Conservation (phyloP, 64 coral and sea anemone species). For the Actinia equina region DNA sequence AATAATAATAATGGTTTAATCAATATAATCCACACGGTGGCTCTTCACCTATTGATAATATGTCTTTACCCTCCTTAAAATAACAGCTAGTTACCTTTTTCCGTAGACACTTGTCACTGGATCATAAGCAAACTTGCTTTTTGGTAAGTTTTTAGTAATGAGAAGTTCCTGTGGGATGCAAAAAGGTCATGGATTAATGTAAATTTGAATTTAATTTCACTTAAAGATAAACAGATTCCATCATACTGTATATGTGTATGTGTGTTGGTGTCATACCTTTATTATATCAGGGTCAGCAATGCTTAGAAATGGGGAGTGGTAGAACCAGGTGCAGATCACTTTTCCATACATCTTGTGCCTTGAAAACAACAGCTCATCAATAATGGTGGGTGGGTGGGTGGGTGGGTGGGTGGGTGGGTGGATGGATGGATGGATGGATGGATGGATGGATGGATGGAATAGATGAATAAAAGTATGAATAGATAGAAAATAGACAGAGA, state of each 20-base stretch:
- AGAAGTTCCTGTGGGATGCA: constrained; percentile 18
- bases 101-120: constrained; percentile 5
- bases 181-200: not conserved
- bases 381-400: not conserved
- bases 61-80: no score
- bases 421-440: no score
- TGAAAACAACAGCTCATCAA: not conserved
- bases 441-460: no score
- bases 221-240: no score
- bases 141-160: constrained; percentile 36
- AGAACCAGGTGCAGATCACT: constrained; percentile 49
- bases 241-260: no score
- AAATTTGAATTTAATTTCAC: no score
- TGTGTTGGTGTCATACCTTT: not conserved
- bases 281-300: constrained; percentile 1
- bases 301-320: constrained; percentile 19
- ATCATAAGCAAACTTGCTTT: constrained; percentile 10
- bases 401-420: no score
- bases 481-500: no score
- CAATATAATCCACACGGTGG: no score
- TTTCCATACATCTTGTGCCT: constrained; percentile 54
- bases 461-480: no score
- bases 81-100: constrained; percentile 21
- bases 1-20: no score
- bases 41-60: no score